A percentile compares a stretch with the other conserved stretches of the same genome.
phyloP scores from a whole-genome alignment of 53 echinoderm and acorn worm species.

The Holothuria scabra region DNA sequence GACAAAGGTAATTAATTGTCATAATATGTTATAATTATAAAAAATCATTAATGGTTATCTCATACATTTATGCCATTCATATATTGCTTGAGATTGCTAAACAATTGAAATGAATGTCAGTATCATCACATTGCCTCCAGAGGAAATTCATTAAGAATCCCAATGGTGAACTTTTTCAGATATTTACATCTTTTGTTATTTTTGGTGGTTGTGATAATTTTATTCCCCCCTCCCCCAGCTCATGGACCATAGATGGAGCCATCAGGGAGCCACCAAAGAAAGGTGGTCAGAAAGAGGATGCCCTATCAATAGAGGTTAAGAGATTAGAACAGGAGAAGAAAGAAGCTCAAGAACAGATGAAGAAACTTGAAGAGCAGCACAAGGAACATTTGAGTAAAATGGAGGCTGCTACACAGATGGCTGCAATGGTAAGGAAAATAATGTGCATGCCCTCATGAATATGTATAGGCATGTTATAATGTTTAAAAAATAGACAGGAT shows the following conservation, averaged over 20 bases:
- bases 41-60: too few relatives aligned
- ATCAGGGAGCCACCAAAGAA: slow-evolving; percentile 78
- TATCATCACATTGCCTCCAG: too few relatives aligned
- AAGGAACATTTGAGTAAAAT: slow-evolving; percentile 64
- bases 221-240: slow-evolving; percentile 45
- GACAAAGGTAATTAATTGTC: slow-evolving; percentile 72
- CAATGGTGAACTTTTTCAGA: too few relatives aligned
- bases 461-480: too few relatives aligned
- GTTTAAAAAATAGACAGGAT: too few relatives aligned
- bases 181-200: too few relatives aligned
- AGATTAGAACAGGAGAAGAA: slow-evolving; percentile 81
- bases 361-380: slow-evolving; percentile 70
- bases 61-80: too few relatives aligned
- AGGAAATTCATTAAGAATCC: too few relatives aligned
- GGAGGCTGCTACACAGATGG: slow-evolving; percentile 62
- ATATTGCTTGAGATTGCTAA: too few relatives aligned
- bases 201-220: too few relatives aligned
- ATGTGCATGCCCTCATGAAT: neutral
- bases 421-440: slow-evolving; percentile 63
- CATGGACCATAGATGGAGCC: slow-evolving; percentile 94
- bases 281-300: slow-evolving; percentile 66
- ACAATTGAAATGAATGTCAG: too few relatives aligned
- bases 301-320: slow-evolving; percentile 69
- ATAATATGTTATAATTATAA: too few relatives aligned
- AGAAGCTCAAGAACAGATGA: slow-evolving; percentile 68